These are phyloP conservation scores for Calameuta pallipes DNA, from an alignment of 2,888 invertebrate species.

Conservation along the genomic window DNA sequence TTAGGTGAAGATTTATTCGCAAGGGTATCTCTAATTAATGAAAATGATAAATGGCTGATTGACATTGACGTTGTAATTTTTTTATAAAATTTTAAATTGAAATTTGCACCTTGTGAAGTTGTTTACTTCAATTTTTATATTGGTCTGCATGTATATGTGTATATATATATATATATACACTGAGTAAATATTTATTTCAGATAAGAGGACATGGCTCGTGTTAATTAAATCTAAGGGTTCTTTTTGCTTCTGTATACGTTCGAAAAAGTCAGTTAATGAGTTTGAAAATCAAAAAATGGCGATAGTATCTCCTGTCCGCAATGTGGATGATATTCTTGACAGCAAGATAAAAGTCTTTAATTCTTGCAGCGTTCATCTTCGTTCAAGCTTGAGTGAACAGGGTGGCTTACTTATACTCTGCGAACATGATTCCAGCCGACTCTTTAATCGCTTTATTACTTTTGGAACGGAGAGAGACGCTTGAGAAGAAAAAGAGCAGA, in stretches of 20 bases:
- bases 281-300: neutral
- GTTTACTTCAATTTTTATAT: too few species aligned
- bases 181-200: neutral
- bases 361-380: neutral
- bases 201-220: neutral
- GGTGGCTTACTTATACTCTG: neutral
- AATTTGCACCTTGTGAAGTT: too few species aligned
- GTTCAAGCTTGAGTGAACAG: neutral
- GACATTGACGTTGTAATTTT: too few species aligned
- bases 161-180: too few species aligned
- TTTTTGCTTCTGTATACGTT: neutral
- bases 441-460: neutral
- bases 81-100: too few species aligned
- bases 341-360: neutral
- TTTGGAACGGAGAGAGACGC: neutral
- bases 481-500: neutral
- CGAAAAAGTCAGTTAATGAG: neutral
- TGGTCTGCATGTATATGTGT: too few species aligned
- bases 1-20: too few species aligned
- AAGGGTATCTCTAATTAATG: too few species aligned
- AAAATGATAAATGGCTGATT: too few species aligned
- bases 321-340: neutral
- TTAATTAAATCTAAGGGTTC: neutral
- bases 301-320: neutral
- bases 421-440: neutral